phyloP scores from a whole-genome alignment of 2,888 invertebrate genomes.

The Sabellastarte sp. region DNA sequence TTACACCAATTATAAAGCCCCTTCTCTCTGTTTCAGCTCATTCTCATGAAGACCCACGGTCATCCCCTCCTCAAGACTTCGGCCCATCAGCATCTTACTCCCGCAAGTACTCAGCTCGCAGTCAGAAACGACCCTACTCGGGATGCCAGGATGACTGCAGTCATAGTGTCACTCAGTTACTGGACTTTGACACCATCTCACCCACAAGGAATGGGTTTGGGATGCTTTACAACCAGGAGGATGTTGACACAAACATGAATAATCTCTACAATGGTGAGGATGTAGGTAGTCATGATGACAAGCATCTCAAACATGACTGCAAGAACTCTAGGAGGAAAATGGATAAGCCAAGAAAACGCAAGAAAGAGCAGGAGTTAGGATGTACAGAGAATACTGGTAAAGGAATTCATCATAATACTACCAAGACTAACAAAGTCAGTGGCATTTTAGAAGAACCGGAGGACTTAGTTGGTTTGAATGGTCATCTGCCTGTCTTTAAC shows the following conservation, averaged over 20 bases:
- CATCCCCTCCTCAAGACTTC: no score
- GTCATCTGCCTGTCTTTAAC: not conserved
- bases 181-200: not conserved
- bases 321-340: slow-evolving; percentile 55
- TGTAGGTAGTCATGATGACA: not conserved
- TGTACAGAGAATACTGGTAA: not conserved
- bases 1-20: no score
- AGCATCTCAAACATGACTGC: slow-evolving; percentile 25
- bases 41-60: no score
- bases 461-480: not conserved
- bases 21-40: no score
- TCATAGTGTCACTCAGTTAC: not conserved
- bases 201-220: not conserved
- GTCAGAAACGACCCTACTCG: no score
- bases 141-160: no score
- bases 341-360: slow-evolving; percentile 52
- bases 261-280: not conserved
- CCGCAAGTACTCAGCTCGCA: no score
- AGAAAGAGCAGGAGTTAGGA: slow-evolving; percentile 14
- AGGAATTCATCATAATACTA: not conserved
- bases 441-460: not conserved
- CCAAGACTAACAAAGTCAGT: not conserved
- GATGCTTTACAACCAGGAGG: not conserved
- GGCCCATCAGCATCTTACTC: no score
- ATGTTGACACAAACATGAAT: not conserved